Conservation (phyloP, 2,797 vertebrate species). For the Phoebastria nigripes region DNA sequence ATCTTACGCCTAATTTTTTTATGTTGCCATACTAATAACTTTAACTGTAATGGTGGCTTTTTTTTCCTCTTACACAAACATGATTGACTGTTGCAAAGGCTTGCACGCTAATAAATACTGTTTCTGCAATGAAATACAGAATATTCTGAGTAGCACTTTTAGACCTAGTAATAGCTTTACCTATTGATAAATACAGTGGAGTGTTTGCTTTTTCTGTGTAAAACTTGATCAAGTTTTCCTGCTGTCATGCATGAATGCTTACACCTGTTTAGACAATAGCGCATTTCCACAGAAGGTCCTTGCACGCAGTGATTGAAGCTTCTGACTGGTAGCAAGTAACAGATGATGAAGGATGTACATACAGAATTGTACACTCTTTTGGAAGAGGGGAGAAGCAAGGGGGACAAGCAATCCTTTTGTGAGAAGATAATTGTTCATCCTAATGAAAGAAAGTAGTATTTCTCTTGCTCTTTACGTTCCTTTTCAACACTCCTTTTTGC, state of each 20-base stretch:
- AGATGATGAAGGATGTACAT: not conserved
- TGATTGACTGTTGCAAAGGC: not conserved
- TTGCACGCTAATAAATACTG: not conserved
- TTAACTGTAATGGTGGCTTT: not conserved
- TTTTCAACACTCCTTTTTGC: not conserved
- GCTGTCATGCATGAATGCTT: too few relatives aligned
- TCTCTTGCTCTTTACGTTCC: not conserved
- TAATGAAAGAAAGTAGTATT: not conserved
- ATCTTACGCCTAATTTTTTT: not conserved
- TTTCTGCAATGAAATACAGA: not conserved
- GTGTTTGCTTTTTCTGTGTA: not conserved
- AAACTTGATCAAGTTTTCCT: not conserved
- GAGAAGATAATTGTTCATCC: not conserved
- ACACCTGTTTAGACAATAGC: not conserved
- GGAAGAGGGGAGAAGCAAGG: not conserved
- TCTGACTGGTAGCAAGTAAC: not conserved
- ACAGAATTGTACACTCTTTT: fast-evolving
- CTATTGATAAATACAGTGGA: not conserved
- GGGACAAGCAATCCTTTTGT: not conserved
- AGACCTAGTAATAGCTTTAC: not conserved
- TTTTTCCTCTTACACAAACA: not conserved
- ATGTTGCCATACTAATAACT: not conserved
- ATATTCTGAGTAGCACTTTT: not conserved
- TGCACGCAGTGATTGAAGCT: too few relatives aligned
- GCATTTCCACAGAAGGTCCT: not conserved